Base-by-base conservation (phyloP, 2,888 invertebrate genomes). In the Nipponacmea schrenckii region DNA sequence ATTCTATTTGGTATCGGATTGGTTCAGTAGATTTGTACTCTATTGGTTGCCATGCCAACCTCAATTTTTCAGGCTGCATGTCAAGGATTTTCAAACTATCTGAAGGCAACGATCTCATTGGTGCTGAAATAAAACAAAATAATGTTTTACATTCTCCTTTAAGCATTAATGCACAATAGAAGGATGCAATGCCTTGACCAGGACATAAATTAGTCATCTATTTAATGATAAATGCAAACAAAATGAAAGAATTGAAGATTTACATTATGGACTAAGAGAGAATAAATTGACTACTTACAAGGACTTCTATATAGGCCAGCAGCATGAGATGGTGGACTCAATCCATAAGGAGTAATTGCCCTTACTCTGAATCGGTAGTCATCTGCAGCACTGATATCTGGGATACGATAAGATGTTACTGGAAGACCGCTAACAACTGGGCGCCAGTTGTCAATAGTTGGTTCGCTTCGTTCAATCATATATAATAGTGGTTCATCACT, bases 291-390 rank as follows among this genome's bases (percentile, higher is more conserved):
- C 7, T 8, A 74, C 77, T 70, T 77, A 84, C 84, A 79, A 69
- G 78, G 68, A 10, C 73, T 45, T 31, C 83, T 78, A 77, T 82
- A 76, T 39, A 80, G 68, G 12, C 74, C 73, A 56, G 76, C 80
- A 10, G 84, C 79, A 1, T 97, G 96, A 68, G 97, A 97, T 0
- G 99, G 98, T 87, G 98, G 98, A 89, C 96, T 96, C 77, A 97
- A 93, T 67, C 98, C 98, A 88, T 95, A 96, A 87, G 96, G 95
- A 90, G 98, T 98, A 88, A 98, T 96, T 8, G 98, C 98, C 48
- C 98, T 92, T 48, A 99, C 93, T 74, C 99, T 92, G 91, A 98
- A 97, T 89, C 94, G 94, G 90, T 98, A 98, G 90, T 98, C 97
- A 77, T 95, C 92, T 8, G 81, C 77, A 39, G 85, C 80, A 12